A percentile compares a stretch with the other conserved stretches of the same genome.
Conservation (phyloP, 2,113 vertebrate species). For the Bubo bubo region DNA sequence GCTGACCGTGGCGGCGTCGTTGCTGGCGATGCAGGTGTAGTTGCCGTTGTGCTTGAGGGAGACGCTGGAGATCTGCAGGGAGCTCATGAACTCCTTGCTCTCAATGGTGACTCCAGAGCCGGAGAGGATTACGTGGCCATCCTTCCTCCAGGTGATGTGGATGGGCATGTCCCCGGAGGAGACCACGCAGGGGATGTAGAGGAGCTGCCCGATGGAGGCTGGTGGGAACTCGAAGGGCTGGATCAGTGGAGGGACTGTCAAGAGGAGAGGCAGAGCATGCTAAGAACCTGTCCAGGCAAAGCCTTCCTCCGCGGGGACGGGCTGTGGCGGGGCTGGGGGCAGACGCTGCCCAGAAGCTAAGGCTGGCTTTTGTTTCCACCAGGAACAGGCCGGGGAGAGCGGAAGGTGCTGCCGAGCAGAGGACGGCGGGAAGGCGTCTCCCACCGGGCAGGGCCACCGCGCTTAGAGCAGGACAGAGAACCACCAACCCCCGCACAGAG, state of each 20-base stretch:
- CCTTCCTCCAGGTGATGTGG: slow-evolving; percentile 97
- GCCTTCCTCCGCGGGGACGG: background rate
- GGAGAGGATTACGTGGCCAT: slow-evolving; percentile 93
- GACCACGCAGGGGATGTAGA: slow-evolving; percentile 98
- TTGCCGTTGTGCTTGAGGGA: slow-evolving; percentile 98
- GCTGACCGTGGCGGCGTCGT: slow-evolving; percentile 94
- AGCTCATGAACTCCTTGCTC: slow-evolving; percentile 99
- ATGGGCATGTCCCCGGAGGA: slow-evolving; percentile 99
- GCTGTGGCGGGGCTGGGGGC: accelerated
- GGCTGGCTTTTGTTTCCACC: background rate
- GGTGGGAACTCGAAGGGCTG: slow-evolving; percentile 98
- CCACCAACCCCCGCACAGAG: background rate
- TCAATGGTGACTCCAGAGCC: slow-evolving; percentile 95
- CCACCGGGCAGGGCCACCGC: background rate
- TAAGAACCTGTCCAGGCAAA: background rate
- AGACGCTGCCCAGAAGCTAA: background rate
- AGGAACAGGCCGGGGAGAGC: background rate
- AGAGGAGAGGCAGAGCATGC: background rate
- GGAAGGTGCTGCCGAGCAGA: background rate
- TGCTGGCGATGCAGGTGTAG: slow-evolving; percentile 99
- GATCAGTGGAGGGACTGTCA: slow-evolving; percentile 93
- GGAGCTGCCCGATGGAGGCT: slow-evolving; percentile 94
- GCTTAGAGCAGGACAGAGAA: background rate
- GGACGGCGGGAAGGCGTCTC: background rate
- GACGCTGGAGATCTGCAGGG: slow-evolving; percentile 96